phyloP scores from a whole-genome alignment of 2,113 vertebrate species.

The Chitala chitala region DNA sequence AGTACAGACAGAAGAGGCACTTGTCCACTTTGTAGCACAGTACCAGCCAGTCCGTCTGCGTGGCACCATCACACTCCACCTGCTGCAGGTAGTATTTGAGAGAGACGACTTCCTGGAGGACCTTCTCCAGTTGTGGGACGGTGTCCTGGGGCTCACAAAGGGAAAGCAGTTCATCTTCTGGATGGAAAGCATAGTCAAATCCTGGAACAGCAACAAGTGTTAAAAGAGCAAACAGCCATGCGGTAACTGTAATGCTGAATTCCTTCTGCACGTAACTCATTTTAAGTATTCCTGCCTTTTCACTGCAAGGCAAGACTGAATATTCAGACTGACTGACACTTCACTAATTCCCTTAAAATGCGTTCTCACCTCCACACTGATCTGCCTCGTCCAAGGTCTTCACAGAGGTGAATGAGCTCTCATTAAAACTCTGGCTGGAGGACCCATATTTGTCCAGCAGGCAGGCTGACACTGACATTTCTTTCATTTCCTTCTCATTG shows the following conservation, averaged over 20 bases:
- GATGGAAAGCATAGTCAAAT: constrained; percentile 52
- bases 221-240: neutral
- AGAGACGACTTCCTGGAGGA: constrained; percentile 63
- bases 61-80: constrained; percentile 48
- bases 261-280: neutral
- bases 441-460: constrained; percentile 62
- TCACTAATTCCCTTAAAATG: neutral
- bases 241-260: neutral
- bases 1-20: constrained; percentile 69
- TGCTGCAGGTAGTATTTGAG: constrained; percentile 58
- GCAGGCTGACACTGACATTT: constrained; percentile 63
- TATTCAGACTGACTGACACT: neutral
- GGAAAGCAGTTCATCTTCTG: constrained; percentile 59
- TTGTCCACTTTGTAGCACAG: constrained; percentile 69
- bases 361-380: constrained; percentile 45
- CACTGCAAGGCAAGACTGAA: neutral
- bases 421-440: constrained; percentile 46
- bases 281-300: too few relatives aligned
- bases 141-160: constrained; percentile 44
- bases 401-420: constrained; percentile 52
- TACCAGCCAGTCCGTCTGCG: constrained; percentile 61
- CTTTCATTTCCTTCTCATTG: constrained; percentile 49
- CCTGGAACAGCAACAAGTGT: constrained; percentile 38
- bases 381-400: constrained; percentile 51
- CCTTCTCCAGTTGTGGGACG: constrained; percentile 54